These are phyloP conservation scores for Campopleginae sp. DNA, from an alignment of 2,888 invertebrate species.

Conservation along the genomic window DNA sequence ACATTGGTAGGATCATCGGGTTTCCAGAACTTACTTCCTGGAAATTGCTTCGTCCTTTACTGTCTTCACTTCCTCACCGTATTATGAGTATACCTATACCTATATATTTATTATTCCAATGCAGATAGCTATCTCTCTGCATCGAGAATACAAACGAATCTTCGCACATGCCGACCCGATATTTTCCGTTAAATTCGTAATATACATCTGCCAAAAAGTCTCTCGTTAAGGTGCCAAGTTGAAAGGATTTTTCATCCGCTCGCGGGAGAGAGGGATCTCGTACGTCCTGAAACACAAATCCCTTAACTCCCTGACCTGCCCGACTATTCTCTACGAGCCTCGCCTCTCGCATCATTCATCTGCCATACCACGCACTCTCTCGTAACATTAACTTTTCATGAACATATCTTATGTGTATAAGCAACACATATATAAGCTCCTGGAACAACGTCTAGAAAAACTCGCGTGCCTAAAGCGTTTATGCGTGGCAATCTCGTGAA, in stretches of 20 bases:
- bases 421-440: neutral
- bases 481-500: conserved; percentile 71
- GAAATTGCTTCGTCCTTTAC: conserved; percentile 43
- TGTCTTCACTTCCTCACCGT: neutral
- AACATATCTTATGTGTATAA: neutral
- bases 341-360: conserved; percentile 25
- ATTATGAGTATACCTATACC: neutral
- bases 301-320: neutral
- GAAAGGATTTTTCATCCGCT: no score
- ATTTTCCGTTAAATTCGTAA: conserved; percentile 14
- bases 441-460: conserved; percentile 55
- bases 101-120: conserved; percentile 9
- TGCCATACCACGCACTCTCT: conserved; percentile 5
- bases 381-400: neutral
- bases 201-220: neutral
- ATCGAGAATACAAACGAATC: conserved; percentile 22
- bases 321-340: neutral
- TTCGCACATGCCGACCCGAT: conserved; percentile 15
- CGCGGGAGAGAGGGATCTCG: no score
- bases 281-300: no score
- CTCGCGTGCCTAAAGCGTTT: conserved; percentile 74
- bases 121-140: neutral
- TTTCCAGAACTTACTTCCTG: conserved; percentile 44
- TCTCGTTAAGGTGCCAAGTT: neutral
- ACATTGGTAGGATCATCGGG: conserved; percentile 59